Evolutionary conservation across 2,113 vertebrate species (phyloP), one percentile per base, ranked within the genome.

Genomic region (Rhabdornis inornatus): DNA sequence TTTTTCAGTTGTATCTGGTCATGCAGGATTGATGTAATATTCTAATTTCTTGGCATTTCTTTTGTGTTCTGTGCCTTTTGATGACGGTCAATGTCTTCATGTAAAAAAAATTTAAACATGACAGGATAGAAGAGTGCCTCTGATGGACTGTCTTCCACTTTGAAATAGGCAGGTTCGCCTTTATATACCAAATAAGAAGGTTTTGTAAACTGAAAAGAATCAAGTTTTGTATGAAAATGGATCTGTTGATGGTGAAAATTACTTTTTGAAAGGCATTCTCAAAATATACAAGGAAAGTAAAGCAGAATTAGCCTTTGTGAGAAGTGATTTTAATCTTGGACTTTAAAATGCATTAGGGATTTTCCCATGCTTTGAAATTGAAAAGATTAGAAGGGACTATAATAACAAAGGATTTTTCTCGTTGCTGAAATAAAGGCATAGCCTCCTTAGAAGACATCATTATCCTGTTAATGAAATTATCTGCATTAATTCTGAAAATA

Each of bases 271-370:
- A 80, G 50, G 31, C 19, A 40, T 81, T 93, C 90, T 78, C 27
- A 64, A 89, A 86, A 76, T 47, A 39, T 33, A 76, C 22, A 20
- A 89, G 49, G 24, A 79, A 94, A 35, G 50, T 78, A 68, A 82
- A 79, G 71, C 76, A 78, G 63, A 95, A 78, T 83, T 65, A 93
- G 65, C 33, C 50, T 84, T 92, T 83, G 31, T 88, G 74, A 92
- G 70, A 95, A 94, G 35, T 49, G n/a, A n/a, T 87, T 96, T 94
- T 89, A 60, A 64, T 93, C 64, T 91, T 93, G 52, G 42, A 60
- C 55, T 95, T 91, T 2, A 71, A 31, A 75, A 76, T 65, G 37
- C 22, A 53, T 27, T 76, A 50, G 53, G 78, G 47, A 56, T 90
- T 93, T 95, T 50, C 53, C 69, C 42, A 10, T 1, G 16, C 53